Conservation (phyloP, 1,140 invertebrate genomes). For the Sycobia sp. region DNA sequence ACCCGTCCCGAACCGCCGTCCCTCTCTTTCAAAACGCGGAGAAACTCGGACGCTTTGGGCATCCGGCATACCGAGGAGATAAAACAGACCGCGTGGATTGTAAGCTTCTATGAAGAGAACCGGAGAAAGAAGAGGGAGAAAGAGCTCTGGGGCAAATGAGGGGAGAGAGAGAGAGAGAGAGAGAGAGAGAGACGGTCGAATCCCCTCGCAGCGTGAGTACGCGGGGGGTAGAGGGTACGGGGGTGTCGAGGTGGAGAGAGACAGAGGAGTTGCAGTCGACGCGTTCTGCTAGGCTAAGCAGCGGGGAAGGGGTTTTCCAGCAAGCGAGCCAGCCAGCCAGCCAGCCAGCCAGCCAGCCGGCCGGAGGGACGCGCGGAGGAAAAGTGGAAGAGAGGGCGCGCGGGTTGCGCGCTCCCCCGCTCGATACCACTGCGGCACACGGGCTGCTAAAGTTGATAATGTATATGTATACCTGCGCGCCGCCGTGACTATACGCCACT, state of each 20-base stretch:
- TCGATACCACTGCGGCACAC: slow-evolving; percentile 62
- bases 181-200: slow-evolving; percentile 1
- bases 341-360: too few relatives aligned
- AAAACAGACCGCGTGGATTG: slow-evolving; percentile 17
- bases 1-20: too few relatives aligned
- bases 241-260: background rate
- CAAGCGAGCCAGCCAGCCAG: too few relatives aligned
- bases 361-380: too few relatives aligned
- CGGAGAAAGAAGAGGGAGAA: slow-evolving; percentile 1
- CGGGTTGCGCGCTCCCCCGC: too few relatives aligned
- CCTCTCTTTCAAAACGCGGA: slow-evolving; percentile 8
- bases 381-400: slow-evolving; percentile 49
- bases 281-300: background rate
- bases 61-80: slow-evolving; percentile 6
- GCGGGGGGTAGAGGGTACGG: background rate
- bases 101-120: background rate
- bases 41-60: slow-evolving; percentile 17
- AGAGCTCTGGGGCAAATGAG: background rate
- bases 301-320: slow-evolving; percentile 5
- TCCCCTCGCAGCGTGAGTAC: background rate
- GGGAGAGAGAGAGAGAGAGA: background rate
- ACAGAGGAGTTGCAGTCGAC: background rate
- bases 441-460: slow-evolving; percentile 57
- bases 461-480: background rate
- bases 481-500: background rate